Evolutionary conservation across 2,888 invertebrate species (phyloP).

Genomic region (Caenorhabditis macrosperma): DNA sequence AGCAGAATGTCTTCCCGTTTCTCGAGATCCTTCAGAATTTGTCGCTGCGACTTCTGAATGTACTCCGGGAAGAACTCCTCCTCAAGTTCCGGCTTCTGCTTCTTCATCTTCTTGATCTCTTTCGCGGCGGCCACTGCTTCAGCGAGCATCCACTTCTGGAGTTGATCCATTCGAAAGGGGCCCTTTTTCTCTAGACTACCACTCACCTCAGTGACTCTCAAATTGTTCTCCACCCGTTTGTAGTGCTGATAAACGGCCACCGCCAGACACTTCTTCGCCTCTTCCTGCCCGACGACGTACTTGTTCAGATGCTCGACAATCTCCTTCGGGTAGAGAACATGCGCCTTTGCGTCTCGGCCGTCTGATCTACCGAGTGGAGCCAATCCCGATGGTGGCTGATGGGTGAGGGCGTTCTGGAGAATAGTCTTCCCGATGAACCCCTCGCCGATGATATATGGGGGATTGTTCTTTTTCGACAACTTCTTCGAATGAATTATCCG

Average conservation of each 20-base stretch:
- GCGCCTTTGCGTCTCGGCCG: conserved; percentile 4
- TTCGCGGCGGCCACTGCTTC: conserved; percentile 38
- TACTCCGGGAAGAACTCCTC: conserved; percentile 34
- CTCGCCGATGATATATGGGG: conserved; percentile 14
- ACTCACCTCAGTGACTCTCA: conserved; percentile 47
- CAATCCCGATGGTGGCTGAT: conserved; percentile 46
- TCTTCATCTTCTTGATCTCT: conserved; percentile 41
- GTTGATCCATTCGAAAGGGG: too few species aligned
- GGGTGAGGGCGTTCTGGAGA: conserved; percentile 44
- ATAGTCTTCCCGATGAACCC: conserved; percentile 15
- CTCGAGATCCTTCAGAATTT: conserved; percentile 52
- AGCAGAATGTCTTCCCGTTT: conserved; percentile 84
- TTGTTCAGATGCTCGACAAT: conserved; percentile 93
- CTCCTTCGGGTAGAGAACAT: conserved; percentile 80
- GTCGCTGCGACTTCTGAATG: conserved; percentile 49
- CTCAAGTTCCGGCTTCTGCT: conserved; percentile 26
- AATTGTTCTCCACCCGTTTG: conserved; percentile 94
- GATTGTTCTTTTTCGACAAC: conserved; percentile 12
- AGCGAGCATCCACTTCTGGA: conserved; percentile 48
- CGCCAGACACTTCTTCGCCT: conserved; percentile 95
- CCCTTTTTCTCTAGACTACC: too few species aligned
- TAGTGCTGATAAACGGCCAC: conserved; percentile 99
- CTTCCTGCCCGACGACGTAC: conserved; percentile 81
- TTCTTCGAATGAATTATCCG: conserved; percentile 50
- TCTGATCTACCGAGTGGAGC: conserved; percentile 7